phyloP scores from a whole-genome alignment of 2,113 vertebrate species.

The Hemicordylus capensis region DNA sequence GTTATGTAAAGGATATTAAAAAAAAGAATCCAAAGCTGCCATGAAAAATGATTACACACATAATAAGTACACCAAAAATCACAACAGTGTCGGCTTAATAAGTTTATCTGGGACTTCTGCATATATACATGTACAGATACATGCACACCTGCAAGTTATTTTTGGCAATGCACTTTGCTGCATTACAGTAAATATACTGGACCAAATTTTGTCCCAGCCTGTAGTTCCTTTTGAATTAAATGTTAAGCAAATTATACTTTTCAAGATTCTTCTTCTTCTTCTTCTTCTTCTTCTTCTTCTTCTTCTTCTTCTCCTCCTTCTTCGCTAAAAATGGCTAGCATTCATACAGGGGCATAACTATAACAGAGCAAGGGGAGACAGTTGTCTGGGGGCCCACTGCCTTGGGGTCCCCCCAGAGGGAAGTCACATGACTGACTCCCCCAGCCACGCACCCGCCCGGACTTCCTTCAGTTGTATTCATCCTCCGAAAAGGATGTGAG shows the following conservation, averaged over 20 bases:
- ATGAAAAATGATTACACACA: slow-evolving; percentile 4
- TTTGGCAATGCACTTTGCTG: slow-evolving; percentile 23
- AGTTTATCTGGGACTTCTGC: slow-evolving; percentile 1
- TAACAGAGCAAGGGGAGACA: too few relatives aligned
- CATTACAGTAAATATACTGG: neutral
- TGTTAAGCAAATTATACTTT: slow-evolving; percentile 51
- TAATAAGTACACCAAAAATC: neutral
- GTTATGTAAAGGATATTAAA: neutral
- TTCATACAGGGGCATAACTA: too few relatives aligned
- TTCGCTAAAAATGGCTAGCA: too few relatives aligned
- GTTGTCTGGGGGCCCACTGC: too few relatives aligned
- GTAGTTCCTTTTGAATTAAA: slow-evolving; percentile 32
- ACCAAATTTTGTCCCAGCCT: slow-evolving; percentile 40
- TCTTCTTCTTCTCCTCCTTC: too few relatives aligned
- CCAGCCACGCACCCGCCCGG: too few relatives aligned
- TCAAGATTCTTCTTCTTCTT: too few relatives aligned
- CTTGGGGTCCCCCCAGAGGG: too few relatives aligned
- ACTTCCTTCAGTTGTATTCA: too few relatives aligned
- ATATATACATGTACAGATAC: neutral
- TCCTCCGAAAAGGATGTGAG: too few relatives aligned
- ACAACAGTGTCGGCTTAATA: neutral
- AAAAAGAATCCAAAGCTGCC: slow-evolving; percentile 26
- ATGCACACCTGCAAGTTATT: slow-evolving; percentile 26
- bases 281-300: too few relatives aligned
- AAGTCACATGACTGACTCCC: too few relatives aligned